Evolutionary conservation across 2,888 invertebrate species (phyloP), one percentile per base, ranked within the genome.

Genomic region (Dicyrtoma fusca): DNA sequence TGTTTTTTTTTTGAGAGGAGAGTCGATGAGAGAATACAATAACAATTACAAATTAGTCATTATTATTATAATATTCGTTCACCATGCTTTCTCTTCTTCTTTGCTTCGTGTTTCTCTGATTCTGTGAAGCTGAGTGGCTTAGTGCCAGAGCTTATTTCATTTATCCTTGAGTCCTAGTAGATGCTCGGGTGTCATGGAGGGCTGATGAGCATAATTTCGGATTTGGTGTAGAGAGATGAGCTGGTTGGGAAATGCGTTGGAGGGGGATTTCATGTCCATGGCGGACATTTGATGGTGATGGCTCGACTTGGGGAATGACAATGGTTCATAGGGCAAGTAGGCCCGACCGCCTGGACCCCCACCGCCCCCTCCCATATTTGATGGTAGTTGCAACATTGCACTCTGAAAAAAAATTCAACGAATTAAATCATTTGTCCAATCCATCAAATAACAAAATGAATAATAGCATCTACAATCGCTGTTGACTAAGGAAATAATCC

Each of bases 161-260:
- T 83, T 83, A 77, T 83, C 83, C 76, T 83, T 83, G 75, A 83
- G 81, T 71, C 82, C 82, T 77, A 89, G 85, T 81, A 89, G 86
- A 84, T 89, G 89, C 81, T 89, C 89, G 72, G 89, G 88, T 75
- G 89, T 87, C 87, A 91, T 88, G 77, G 92, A 90, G 75, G 95
- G 95, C 83, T 95, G 95, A 84, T 94, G 94, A 76, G 94, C 94
- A 85, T 95, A 97, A 85, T 96, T 96, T 84, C 96, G 89, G 82
- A 97, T 97, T 86, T 97, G 96, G 85, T 97, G 96, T 80, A 97
- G 87, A 81, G 95, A 94, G 85, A 95, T 95, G 85, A 95, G 87
- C 85, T 95, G 95, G 84, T 95, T 95, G 74, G 95, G 95, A 85
- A 95, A 95, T 64, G 87, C 86, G 82, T 86, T 87, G 71, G 83